These are phyloP conservation scores for Aldrovandia affinis DNA, from an alignment of 2,797 vertebrate species.

Conservation along the genomic window DNA sequence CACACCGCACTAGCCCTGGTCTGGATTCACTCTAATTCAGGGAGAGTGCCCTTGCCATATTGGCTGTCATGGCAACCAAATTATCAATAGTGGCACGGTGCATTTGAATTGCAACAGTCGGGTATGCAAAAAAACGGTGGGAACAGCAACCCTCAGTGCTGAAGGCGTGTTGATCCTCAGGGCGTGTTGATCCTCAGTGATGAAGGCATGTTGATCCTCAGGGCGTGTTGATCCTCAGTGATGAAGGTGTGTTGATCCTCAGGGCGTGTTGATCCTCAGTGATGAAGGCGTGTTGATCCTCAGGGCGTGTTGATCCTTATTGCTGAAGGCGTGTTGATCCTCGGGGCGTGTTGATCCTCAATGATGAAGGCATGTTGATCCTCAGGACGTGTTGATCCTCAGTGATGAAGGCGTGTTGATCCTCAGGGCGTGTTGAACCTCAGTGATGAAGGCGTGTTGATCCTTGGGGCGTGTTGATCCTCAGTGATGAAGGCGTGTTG, in stretches of 20 bases:
- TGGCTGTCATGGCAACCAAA: slow-evolving; percentile 59
- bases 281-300: neutral
- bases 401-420: slow-evolving; percentile 1
- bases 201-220: too few relatives aligned
- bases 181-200: neutral
- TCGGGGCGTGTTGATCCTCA: too few relatives aligned
- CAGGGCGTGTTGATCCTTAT: neutral
- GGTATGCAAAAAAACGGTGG: slow-evolving; percentile 30
- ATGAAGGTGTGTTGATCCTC: too few relatives aligned
- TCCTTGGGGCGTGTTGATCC: too few relatives aligned
- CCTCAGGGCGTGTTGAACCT: neutral
- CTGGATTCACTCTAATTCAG: slow-evolving; percentile 62
- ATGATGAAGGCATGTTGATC: too few relatives aligned
- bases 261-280: too few relatives aligned
- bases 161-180: neutral
- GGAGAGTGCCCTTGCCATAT: slow-evolving; percentile 53
- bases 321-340: neutral
- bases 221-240: too few relatives aligned
- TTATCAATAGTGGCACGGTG: slow-evolving; percentile 45
- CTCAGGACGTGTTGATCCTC: too few relatives aligned
- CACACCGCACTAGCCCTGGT: slow-evolving; percentile 41
- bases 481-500: too few relatives aligned
- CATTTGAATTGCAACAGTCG: slow-evolving; percentile 39
- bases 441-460: neutral
- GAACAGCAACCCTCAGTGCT: slow-evolving; percentile 20